phyloP scores from a whole-genome alignment of 2,113 vertebrate genomes.

The Polypterus senegalus region DNA sequence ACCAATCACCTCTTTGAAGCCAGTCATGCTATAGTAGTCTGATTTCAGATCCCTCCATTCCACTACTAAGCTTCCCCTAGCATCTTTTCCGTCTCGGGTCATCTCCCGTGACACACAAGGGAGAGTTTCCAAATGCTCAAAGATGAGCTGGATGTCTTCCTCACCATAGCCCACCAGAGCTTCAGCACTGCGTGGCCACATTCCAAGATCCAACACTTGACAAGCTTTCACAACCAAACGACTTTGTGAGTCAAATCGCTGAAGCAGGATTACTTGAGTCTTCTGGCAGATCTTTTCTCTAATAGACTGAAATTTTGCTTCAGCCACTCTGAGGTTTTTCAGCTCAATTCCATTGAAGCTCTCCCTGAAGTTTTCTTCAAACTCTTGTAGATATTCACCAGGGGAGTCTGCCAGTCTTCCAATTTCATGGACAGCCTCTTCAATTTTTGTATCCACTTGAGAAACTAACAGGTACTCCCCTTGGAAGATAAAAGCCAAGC shows the following conservation, averaged over 20 bases:
- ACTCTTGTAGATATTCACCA: slow-evolving; percentile 86
- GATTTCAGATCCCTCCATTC: slow-evolving; percentile 90
- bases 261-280: slow-evolving; percentile 76
- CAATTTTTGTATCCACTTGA: slow-evolving; percentile 76
- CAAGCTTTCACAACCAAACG: slow-evolving; percentile 75
- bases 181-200: slow-evolving; percentile 73
- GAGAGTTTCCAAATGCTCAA: slow-evolving; percentile 70
- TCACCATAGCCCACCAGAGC: slow-evolving; percentile 75
- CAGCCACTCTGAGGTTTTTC: slow-evolving; percentile 84
- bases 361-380: slow-evolving; percentile 87
- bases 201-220: slow-evolving; percentile 72
- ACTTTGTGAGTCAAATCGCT: slow-evolving; percentile 74
- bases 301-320: slow-evolving; percentile 93
- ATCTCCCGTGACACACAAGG: slow-evolving; percentile 55
- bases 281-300: slow-evolving; percentile 91
- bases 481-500: slow-evolving; percentile 81
- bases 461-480: slow-evolving; percentile 80
- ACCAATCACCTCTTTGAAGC: slow-evolving; percentile 77
- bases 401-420: slow-evolving; percentile 76
- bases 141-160: slow-evolving; percentile 79
- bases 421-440: slow-evolving; percentile 84
- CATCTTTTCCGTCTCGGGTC: slow-evolving; percentile 53
- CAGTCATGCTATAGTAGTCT: slow-evolving; percentile 77
- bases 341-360: slow-evolving; percentile 85
- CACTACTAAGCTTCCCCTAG: slow-evolving; percentile 57